phyloP scores from a whole-genome alignment of 2,113 vertebrate genomes.

The Smithornis capensis region DNA sequence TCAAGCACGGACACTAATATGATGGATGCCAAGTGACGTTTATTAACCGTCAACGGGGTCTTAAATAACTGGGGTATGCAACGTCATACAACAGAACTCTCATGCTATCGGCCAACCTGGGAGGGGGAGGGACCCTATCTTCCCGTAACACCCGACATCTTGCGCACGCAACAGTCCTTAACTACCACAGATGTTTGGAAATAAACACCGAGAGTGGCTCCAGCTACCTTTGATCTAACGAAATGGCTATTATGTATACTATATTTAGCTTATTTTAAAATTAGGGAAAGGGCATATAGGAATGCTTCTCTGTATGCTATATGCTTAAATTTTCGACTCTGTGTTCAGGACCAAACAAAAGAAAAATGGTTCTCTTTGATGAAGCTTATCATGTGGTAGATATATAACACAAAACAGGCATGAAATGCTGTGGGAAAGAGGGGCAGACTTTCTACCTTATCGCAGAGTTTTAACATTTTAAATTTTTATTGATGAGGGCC shows the following conservation, averaged over 20 bases:
- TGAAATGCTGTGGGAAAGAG: slow-evolving; percentile 1
- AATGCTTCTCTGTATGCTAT: not conserved
- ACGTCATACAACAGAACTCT: no score
- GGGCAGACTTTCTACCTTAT: not conserved
- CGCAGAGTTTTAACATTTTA: not conserved
- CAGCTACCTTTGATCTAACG: slow-evolving; percentile 20
- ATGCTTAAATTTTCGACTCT: slow-evolving; percentile 26
- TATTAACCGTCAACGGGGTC: no score
- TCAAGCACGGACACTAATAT: no score
- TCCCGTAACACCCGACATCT: no score
- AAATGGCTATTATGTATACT: slow-evolving; percentile 37
- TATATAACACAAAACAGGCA: not conserved
- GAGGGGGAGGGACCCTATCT: no score
- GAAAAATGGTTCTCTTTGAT: slow-evolving; percentile 13
- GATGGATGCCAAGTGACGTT: no score
- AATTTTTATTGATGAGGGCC: not conserved
- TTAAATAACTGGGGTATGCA: no score
- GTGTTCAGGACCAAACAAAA: slow-evolving; percentile 44
- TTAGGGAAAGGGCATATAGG: not conserved
- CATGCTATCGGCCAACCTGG: no score
- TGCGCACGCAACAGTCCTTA: no score
- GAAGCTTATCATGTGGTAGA: slow-evolving; percentile 4
- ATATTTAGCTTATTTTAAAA: slow-evolving; percentile 43
- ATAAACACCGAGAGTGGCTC: slow-evolving; percentile 16
- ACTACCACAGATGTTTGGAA: no score